A percentile compares a stretch with the other conserved stretches of the same genome.
These are phyloP conservation scores for Sympetrum striolatum DNA, from an alignment of 2,888 invertebrate species.

Conservation along the genomic window DNA sequence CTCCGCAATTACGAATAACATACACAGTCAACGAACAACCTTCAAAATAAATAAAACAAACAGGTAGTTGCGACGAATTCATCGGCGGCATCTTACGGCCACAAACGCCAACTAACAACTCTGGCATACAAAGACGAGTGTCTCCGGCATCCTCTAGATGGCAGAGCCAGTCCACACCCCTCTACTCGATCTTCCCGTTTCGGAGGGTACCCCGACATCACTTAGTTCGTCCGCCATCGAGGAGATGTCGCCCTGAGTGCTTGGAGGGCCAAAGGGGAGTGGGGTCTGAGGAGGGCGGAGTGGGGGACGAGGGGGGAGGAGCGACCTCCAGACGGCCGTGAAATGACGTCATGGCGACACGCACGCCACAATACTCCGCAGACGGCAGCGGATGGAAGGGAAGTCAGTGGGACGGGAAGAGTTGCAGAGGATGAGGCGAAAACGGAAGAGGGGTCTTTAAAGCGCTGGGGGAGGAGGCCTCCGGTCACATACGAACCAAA, in stretches of 20 bases:
- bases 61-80: not conserved
- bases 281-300: not conserved
- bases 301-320: conserved; percentile 21
- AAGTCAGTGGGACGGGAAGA: conserved; percentile 27
- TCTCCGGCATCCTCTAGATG: not conserved
- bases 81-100: not conserved
- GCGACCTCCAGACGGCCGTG: conserved; percentile 43
- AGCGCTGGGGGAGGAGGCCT: not conserved
- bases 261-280: not conserved
- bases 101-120: not conserved
- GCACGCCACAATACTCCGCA: conserved; percentile 37
- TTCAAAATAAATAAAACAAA: not conserved
- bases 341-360: conserved; percentile 33
- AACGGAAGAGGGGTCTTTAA: conserved; percentile 37
- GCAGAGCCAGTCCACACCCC: not conserved
- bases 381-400: conserved; percentile 38
- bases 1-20: too few relatives aligned
- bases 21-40: too few relatives aligned
- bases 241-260: not conserved
- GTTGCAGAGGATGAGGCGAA: not conserved
- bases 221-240: not conserved
- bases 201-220: not conserved
- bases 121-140: not conserved
- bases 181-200: not conserved
- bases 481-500: not conserved